Conservation (phyloP, 2,888 invertebrate genomes). For the Drosophila acutilabella region DNA sequence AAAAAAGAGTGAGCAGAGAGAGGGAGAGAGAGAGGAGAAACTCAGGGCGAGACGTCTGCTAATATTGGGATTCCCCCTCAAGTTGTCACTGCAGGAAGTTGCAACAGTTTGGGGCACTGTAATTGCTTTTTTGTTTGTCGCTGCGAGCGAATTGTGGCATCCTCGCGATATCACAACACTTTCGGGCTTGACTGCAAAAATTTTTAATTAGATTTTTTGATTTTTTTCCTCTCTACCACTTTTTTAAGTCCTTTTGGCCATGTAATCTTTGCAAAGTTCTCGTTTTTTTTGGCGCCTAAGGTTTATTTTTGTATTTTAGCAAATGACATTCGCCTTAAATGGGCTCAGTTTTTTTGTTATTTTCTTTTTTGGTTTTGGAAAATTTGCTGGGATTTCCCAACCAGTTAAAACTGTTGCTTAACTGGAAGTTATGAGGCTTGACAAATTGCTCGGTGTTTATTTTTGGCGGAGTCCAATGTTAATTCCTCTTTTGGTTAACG, state of each 20-base stretch:
- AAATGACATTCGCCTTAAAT: slow-evolving; percentile 74
- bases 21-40: neutral
- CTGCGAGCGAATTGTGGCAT: slow-evolving; percentile 29
- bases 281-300: slow-evolving; percentile 49
- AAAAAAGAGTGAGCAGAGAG: slow-evolving; percentile 3
- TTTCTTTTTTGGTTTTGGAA: slow-evolving; percentile 4
- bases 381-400: slow-evolving; percentile 47
- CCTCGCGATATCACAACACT: slow-evolving; percentile 10
- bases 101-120: slow-evolving; percentile 81
- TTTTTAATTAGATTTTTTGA: slow-evolving; percentile 78
- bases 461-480: slow-evolving; percentile 22
- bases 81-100: slow-evolving; percentile 71
- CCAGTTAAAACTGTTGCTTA: slow-evolving; percentile 60
- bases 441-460: slow-evolving; percentile 54
- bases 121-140: slow-evolving; percentile 82
- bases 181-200: slow-evolving; percentile 50
- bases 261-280: slow-evolving; percentile 50
- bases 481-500: slow-evolving; percentile 21
- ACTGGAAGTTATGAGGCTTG: slow-evolving; percentile 61
- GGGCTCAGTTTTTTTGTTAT: slow-evolving; percentile 25
- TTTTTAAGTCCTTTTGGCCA: slow-evolving; percentile 5
- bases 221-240: slow-evolving; percentile 32
- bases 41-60: slow-evolving; percentile 39
- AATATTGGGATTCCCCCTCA: slow-evolving; percentile 57
- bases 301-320: slow-evolving; percentile 63